Evolutionary conservation across 2,888 invertebrate species (phyloP), one percentile per base, ranked within the genome.

Genomic region (Augochlorella aurata): DNA sequence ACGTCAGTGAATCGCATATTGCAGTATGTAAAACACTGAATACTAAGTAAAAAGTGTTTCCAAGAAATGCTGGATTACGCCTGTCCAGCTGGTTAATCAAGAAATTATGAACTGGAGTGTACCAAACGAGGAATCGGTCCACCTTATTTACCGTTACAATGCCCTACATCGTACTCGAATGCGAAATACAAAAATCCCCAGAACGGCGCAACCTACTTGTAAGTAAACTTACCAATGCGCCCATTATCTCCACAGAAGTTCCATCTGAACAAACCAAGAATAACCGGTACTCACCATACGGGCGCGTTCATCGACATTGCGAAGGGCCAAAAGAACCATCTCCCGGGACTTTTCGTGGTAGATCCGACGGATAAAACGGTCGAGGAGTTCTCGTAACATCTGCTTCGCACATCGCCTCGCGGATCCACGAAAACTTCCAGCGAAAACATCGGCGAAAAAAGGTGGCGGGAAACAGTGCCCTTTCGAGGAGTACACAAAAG

Each of bases 81-180:
- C 7, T 58, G 58, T 14, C 14, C 24, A 7, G 24, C 14, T 14
- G 5, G 58, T 58, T n/a, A 58, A 58, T 24, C 24, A 24, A 58
- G 24, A 58, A 58, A 58, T 58, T 58, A 24, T 58, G 21, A 24
- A 24, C 14, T 24, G 58, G 14, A 58, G 14, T 58, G 24, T 24
- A 24, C 58, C 58, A 2, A 14, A 12, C 24, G 24, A 21, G 24
- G 38, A 65, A 65, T 38, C 24, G 58, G 24, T 14, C 24, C 24
- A 24, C 58, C 58, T 58, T 58, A 58, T 58, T 58, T 58, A 58
- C 58, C 58, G 58, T 58, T 58, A 24, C 58, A 24, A 7, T 16
- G 58, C 21, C 24, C 58, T 58, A 58, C 58, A 58, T 58, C 58
- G 58, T 54, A 12, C 58, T 7, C 58, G 58, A 24, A 24, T 24